These are phyloP conservation scores for Rhea pennata DNA, from an alignment of 2,113 vertebrate species.

Conservation along the genomic window DNA sequence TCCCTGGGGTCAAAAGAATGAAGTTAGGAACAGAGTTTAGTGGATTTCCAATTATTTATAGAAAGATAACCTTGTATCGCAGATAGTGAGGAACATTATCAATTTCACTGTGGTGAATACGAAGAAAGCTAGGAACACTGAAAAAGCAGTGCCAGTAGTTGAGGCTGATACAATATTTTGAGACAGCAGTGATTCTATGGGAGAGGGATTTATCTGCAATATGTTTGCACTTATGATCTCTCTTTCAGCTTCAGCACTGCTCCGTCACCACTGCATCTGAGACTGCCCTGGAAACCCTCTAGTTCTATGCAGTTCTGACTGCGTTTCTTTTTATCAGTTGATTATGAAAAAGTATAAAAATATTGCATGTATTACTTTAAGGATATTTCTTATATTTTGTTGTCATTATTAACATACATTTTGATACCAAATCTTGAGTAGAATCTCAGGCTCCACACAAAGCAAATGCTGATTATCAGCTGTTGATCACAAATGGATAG, in stretches of 20 bases:
- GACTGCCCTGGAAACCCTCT: background rate
- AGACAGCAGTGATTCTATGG: background rate
- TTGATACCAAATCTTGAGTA: background rate
- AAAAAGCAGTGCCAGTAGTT: background rate
- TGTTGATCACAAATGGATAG: background rate
- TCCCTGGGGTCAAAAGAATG: background rate
- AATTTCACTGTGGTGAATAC: background rate
- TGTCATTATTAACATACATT: background rate
- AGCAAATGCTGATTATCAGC: background rate
- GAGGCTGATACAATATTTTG: background rate
- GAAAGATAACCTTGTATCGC: background rate
- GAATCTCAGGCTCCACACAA: background rate
- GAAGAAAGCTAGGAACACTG: background rate
- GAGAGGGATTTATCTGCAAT: background rate
- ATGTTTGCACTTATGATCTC: background rate
- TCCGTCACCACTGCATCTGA: background rate
- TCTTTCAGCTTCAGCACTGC: fast-evolving
- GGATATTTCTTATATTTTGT: background rate
- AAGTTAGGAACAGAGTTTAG: background rate
- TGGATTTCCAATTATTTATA: background rate
- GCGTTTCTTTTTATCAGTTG: background rate
- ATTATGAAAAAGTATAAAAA: background rate
- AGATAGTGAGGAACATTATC: background rate
- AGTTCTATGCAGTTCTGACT: background rate
- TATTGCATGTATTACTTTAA: background rate